Base-by-base conservation (phyloP, 2,888 invertebrate species). In the Thereva unica region DNA sequence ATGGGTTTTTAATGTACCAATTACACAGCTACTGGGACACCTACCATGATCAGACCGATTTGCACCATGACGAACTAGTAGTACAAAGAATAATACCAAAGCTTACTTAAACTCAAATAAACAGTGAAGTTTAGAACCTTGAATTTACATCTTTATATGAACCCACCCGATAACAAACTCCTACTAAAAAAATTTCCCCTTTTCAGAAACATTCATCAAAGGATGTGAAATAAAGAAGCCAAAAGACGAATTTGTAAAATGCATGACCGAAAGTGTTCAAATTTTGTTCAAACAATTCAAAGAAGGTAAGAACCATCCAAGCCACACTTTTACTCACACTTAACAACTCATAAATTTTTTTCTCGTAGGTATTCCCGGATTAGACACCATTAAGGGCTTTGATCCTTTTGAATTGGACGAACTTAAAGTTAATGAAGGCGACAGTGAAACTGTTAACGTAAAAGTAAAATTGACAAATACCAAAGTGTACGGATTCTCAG, bases 381-480 rank as follows among this genome's bases (percentile, higher is more conserved):
- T 81, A 66, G 75, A 76, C 64, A 85, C 83, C 52, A 80, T 90
- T 73, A 82, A 84, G 53, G 85, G 87, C 54, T 81, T 89, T 73
- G 90, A 90, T 79, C 90, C 90, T 2, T 78, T 90, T 67, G 83
- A 86, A 73, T 83, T 90, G 64, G 86, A 86, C 52, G 84, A 85
- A 78, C 86, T 90, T 74, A 84, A 86, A 78, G 89, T 90, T 74
- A 80, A 88, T 47, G 89, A 89, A 82, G 89, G 89, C 66, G 87
- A 87, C 64, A 79, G 76, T 66, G 89, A 89, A 45, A 89, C 89
- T 5, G 89, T 90, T 5, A 89, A 87, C 73, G 85, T 90, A 0
- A 89, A 90, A 76, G 89, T 89, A 45, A 89, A 89, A 41, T 79
- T 90, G 66, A 84, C 87, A 72, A 85, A 89, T 77, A 87, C 89